A percentile compares a stretch with the other conserved stretches of the same genome.
Evolutionary conservation across 2,888 invertebrate species (phyloP).

Genomic region (Subacronicta megacephala): DNA sequence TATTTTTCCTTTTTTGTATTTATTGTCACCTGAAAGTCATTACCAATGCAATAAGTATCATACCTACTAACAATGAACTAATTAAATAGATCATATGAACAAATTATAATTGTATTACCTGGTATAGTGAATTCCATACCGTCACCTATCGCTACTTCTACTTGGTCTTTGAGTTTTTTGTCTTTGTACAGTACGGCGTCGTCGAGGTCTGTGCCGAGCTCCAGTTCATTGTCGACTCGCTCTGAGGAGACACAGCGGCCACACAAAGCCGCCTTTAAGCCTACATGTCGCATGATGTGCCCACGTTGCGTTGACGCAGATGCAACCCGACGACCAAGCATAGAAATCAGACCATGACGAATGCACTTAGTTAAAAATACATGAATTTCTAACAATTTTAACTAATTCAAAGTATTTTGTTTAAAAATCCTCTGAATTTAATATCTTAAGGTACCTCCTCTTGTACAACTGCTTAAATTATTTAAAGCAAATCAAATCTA

Average conservation of each 20-base stretch:
- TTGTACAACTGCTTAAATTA: background rate
- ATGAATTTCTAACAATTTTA: constrained; percentile 19
- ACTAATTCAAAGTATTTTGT: constrained; percentile 6
- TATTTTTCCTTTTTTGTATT: constrained; percentile 94
- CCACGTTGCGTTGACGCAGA: constrained; percentile 73
- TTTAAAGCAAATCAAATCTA: too few species aligned
- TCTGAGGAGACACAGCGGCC: constrained; percentile 93
- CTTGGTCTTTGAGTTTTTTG: constrained; percentile 96
- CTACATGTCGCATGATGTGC: constrained; percentile 76
- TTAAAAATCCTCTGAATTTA: constrained; percentile 43
- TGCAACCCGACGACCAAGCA: constrained; percentile 81
- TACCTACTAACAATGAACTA: constrained; percentile 1
- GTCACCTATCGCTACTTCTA: constrained; percentile 97
- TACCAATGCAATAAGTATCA: constrained; percentile 16
- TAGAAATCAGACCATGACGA: constrained; percentile 86
- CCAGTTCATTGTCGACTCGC: constrained; percentile 91
- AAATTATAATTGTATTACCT: constrained; percentile 84
- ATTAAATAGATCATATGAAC: background rate
- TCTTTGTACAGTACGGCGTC: constrained; percentile 96
- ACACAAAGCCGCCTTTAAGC: constrained; percentile 89
- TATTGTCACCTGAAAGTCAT: constrained; percentile 92
- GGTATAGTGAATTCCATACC: constrained; percentile 98
- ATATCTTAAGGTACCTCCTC: constrained; percentile 1
- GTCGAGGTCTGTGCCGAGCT: constrained; percentile 92
- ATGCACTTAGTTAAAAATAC: constrained; percentile 45